Evolutionary conservation across 2,888 invertebrate species (phyloP).

Genomic region (Ypsolopha scabrella): DNA sequence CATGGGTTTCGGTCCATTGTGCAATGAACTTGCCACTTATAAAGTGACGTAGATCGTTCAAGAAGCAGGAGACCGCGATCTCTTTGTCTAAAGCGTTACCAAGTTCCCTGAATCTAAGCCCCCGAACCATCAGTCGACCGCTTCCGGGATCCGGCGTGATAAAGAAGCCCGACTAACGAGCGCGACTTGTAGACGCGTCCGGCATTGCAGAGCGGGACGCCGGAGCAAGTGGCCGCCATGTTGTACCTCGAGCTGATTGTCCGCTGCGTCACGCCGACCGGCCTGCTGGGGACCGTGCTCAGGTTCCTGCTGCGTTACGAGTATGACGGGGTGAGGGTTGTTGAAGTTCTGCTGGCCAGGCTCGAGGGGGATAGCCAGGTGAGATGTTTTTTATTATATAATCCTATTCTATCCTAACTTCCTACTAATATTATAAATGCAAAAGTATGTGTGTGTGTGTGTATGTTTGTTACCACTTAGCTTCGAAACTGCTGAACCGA

Average conservation of each 20-base stretch:
- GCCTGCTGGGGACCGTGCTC: conserved; percentile 84
- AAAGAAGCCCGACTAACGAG: conserved; percentile 24
- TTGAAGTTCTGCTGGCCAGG: conserved; percentile 85
- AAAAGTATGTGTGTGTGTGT: no score
- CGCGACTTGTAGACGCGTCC: conserved; percentile 44
- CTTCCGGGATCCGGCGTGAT: neutral
- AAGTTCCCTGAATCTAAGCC: neutral
- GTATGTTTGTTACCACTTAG: no score
- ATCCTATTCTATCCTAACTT: no score
- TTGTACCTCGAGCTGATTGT: conserved; percentile 93
- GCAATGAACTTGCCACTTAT: no score
- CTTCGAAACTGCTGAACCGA: no score
- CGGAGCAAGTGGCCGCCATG: conserved; percentile 92
- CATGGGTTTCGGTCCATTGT: no score
- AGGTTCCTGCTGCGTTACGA: conserved; percentile 85
- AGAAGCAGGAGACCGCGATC: neutral
- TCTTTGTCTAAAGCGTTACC: neutral
- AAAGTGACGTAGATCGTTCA: neutral
- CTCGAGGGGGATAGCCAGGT: conserved; percentile 83
- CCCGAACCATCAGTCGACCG: conserved; percentile 8
- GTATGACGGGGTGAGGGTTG: conserved; percentile 86
- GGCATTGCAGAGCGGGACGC: conserved; percentile 83
- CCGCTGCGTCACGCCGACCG: conserved; percentile 87
- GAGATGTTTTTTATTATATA: conserved; percentile 24
- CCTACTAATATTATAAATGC: no score